Percentiles rank a stretch among this genome's conserved stretches.
phyloP scores from a whole-genome alignment of 1,140 invertebrate species.

The Ericerus pela region DNA sequence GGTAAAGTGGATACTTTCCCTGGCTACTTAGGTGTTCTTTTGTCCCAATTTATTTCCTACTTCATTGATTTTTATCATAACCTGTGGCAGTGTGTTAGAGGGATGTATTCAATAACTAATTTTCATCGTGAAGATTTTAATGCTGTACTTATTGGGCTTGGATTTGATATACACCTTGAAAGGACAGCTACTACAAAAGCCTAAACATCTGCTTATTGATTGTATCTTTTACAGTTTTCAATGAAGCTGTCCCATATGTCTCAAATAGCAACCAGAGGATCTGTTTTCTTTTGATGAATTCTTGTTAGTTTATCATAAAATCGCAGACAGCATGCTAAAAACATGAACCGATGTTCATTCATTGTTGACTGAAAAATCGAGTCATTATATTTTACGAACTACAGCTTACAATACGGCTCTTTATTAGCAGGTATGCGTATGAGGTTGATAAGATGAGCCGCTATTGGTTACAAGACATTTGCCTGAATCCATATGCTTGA shows the following conservation, averaged over 20 bases:
- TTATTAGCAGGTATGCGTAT: too few relatives aligned
- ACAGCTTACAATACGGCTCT: too few relatives aligned
- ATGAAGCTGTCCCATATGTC: conserved; percentile 6
- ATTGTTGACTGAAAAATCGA: conserved; percentile 22
- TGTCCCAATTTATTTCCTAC: too few relatives aligned
- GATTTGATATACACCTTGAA: conserved; percentile 31
- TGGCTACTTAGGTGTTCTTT: too few relatives aligned
- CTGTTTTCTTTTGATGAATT: conserved; percentile 21
- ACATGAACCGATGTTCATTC: conserved; percentile 23
- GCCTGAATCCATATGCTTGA: too few relatives aligned
- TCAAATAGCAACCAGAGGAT: conserved; percentile 27
- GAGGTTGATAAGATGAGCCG: too few relatives aligned
- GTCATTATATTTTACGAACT: conserved; percentile 21
- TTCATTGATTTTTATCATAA: too few relatives aligned
- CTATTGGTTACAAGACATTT: too few relatives aligned
- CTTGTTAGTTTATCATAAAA: conserved; percentile 27
- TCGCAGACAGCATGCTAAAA: conserved; percentile 23
- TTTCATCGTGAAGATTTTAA: conserved; percentile 30
- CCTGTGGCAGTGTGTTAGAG: too few relatives aligned
- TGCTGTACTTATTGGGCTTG: conserved; percentile 33
- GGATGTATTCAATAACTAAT: too few relatives aligned
- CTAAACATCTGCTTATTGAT: conserved; percentile 30
- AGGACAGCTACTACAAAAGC: conserved; percentile 29
- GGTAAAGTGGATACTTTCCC: too few relatives aligned
- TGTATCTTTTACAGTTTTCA: conserved; percentile 18